Evolutionary conservation across 92 coral and sea anemone genomes (phyloP).

Genomic region (Zoanthus solanderi): DNA sequence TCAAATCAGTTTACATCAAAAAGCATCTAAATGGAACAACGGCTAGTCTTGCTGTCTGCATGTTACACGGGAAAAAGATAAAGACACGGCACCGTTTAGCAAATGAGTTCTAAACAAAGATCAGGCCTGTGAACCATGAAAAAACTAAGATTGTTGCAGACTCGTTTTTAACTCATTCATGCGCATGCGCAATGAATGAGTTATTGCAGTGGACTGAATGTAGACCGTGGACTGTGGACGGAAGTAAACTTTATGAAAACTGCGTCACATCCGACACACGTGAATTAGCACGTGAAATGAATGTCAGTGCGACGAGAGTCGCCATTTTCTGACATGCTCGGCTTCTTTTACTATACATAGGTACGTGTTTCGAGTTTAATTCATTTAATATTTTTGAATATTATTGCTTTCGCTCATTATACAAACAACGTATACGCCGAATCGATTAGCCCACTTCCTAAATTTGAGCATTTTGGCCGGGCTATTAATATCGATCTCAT

Average conservation of each 20-base stretch:
- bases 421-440: constrained; percentile 7
- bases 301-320: constrained; percentile 8
- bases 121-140: too few species aligned
- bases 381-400: neutral
- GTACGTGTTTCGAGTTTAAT: neutral
- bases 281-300: too few species aligned
- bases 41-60: too few species aligned
- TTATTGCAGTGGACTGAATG: neutral
- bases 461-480: constrained; percentile 19
- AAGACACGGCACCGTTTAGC: too few species aligned
- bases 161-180: too few species aligned
- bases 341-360: constrained; percentile 3
- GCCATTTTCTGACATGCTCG: constrained; percentile 6
- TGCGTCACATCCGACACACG: constrained; percentile 4
- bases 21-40: too few species aligned
- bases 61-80: too few species aligned
- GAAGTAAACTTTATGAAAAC: neutral
- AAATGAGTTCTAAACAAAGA: too few species aligned
- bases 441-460: constrained; percentile 13
- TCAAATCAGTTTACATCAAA: too few species aligned
- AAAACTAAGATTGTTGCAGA: too few species aligned
- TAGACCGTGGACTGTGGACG: constrained; percentile 6
- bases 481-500: constrained; percentile 16
- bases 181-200: too few species aligned
- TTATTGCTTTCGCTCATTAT: constrained; percentile 18